Base-by-base conservation (phyloP, 2,797 vertebrate genomes). In the Dromococcyx pavoninus region DNA sequence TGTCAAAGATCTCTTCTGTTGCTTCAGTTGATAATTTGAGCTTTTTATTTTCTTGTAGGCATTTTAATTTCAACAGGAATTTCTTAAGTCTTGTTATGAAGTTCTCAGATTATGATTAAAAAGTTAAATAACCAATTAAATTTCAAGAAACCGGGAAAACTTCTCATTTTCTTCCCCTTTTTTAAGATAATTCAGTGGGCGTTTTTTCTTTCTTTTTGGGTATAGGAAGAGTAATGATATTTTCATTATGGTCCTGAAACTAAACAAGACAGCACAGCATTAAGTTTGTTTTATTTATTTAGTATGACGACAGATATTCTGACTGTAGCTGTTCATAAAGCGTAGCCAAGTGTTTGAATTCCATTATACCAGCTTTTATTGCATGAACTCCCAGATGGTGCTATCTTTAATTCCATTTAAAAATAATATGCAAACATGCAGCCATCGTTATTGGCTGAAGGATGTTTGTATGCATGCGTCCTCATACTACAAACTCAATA, bases 151-250 rank as follows among this genome's bases (percentile, higher is more conserved):
- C 11, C 4, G 58, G 9, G 22, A 17, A 86, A 56, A 9, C 0
- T 16, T 9, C 6, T 48, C 39, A 10, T 41, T n/a, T n/a, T n/a
- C n/a, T n/a, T n/a, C n/a, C n/a, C n/a, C n/a, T 30, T n/a, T 4
- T 43, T 50, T 25, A 5, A 72, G 18, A 19, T 25, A 58, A 14
- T 51, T 43, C 18, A 17, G 28, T 37, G 46, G 33, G 3, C 24
- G 3, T 39, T n/a, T n/a, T 39, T 51, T 7, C 4, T 9, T 11
- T 7, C 39, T n/a, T 61, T 50, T 50, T 60, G 1, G 5, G 3
- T 65, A 7, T 39, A 2, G 0, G 11, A 61, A 44, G 6, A 7
- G 0, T n/a, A 76, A 56, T 6, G 13, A 15, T 35, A 27, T 66
- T 62, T 80, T 66, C 37, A 57, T 3, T 43, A 39, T 16, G 6